phyloP scores from a whole-genome alignment of 2,113 vertebrate genomes.

The Campylomormyrus numenius region DNA sequence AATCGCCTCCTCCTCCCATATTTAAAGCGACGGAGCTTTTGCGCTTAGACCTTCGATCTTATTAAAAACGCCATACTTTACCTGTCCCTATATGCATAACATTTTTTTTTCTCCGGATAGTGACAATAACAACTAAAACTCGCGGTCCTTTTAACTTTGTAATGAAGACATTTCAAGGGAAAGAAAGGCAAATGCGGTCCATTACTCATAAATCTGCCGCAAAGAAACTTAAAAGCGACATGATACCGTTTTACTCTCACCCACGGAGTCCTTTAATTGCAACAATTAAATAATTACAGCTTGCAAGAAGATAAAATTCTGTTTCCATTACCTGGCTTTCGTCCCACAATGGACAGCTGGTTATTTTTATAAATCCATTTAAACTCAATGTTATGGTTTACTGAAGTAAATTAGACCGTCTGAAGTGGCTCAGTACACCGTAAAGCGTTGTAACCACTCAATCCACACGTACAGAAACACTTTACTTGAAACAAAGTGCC shows the following conservation, averaged over 20 bases:
- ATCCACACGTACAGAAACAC: neutral
- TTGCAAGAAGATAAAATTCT: neutral
- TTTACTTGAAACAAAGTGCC: neutral
- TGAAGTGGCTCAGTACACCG: neutral
- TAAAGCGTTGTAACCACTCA: neutral
- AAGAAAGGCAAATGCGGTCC: neutral
- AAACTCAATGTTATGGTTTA: neutral
- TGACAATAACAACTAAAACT: neutral
- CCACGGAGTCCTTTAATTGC: neutral
- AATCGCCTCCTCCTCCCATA: constrained; percentile 37
- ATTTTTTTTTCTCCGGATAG: neutral
- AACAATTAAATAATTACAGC: neutral
- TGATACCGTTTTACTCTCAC: neutral
- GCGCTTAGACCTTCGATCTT: neutral
- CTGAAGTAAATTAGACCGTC: neutral
- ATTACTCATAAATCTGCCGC: neutral
- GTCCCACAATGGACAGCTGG: neutral
- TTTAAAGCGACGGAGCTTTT: constrained; percentile 40
- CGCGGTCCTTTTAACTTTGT: neutral
- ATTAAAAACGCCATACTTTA: neutral
- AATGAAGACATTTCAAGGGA: neutral
- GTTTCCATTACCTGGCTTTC: neutral
- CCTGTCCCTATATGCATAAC: neutral
- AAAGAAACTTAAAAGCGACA: neutral
- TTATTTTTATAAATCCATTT: neutral